Percentiles rank a stretch among this genome's conserved stretches.
These are phyloP conservation scores for Scalopus aquaticus DNA, from an alignment of 2,113 vertebrate species.

Conservation along the genomic window DNA sequence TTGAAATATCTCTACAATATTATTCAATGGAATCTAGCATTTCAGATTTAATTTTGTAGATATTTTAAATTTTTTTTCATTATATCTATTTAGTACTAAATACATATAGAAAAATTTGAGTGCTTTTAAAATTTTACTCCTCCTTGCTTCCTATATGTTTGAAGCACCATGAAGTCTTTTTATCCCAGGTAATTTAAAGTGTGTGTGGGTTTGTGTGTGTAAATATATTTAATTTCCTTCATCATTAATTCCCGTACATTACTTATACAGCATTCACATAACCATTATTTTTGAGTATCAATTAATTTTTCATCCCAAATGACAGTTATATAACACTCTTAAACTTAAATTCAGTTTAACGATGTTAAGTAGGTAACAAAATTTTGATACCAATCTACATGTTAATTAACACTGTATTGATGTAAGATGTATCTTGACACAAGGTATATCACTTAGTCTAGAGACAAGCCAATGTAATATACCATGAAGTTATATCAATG, in stretches of 20 bases:
- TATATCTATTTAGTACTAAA: neutral
- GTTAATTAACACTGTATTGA: neutral
- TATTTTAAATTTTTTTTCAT: neutral
- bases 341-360: neutral
- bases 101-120: neutral
- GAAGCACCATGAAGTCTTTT: neutral
- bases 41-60: neutral
- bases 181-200: neutral
- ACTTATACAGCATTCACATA: neutral
- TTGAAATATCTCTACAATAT: neutral
- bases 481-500: neutral
- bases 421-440: neutral
- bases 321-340: neutral
- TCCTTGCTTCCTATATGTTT: neutral
- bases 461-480: neutral
- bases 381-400: neutral
- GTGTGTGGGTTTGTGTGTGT: neutral
- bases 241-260: neutral
- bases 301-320: neutral
- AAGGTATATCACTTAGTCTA: neutral
- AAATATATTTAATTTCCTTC: neutral
- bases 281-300: neutral
- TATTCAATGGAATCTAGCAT: neutral
- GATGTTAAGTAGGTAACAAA: neutral
- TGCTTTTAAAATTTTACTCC: neutral